Evolutionary conservation across 2,113 vertebrate genomes (phyloP).

Genomic region (Psittacus erithacus): DNA sequence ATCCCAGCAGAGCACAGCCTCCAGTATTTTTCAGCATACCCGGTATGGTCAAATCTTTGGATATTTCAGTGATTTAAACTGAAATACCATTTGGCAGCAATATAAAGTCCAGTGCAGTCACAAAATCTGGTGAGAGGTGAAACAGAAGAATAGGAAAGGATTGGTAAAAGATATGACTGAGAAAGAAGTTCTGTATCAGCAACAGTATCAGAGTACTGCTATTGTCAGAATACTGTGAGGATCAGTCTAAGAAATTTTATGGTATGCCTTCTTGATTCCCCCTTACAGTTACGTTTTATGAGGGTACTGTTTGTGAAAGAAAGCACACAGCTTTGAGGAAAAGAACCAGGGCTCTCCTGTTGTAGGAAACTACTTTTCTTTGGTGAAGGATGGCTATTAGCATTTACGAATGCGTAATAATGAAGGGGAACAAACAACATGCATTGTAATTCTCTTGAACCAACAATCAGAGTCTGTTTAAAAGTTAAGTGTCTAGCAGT

Average conservation of each 20-base stretch:
- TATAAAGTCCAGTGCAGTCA: background rate
- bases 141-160: background rate
- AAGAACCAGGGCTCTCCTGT: background rate
- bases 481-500: background rate
- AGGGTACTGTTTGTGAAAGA: background rate
- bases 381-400: background rate
- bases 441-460: background rate
- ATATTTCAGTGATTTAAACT: background rate
- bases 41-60: background rate
- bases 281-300: background rate
- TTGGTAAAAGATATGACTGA: background rate
- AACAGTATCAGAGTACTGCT: background rate
- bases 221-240: background rate
- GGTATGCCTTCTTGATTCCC: background rate
- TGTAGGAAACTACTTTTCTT: background rate
- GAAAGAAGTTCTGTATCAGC: background rate
- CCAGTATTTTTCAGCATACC: background rate
- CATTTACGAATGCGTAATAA: background rate
- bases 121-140: background rate
- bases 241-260: background rate
- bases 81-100: background rate
- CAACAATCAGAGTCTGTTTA: conserved; percentile 35
- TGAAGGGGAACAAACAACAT: background rate
- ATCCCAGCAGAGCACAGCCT: background rate
- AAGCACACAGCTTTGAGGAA: background rate